Conservation (phyloP, 1,140 invertebrate species). For the Drosophila nikananu region DNA sequence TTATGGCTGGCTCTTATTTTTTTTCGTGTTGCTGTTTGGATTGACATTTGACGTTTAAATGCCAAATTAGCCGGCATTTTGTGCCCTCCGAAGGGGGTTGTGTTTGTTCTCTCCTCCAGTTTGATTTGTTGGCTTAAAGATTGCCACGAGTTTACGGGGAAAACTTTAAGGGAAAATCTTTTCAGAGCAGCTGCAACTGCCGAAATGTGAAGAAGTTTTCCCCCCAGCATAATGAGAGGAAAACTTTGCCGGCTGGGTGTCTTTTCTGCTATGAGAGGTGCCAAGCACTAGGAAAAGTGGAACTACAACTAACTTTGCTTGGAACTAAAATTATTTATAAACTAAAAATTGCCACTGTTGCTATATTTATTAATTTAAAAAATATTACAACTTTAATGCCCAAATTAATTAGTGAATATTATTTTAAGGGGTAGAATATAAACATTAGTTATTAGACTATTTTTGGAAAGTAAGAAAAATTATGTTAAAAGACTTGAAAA, state of each 20-base stretch:
- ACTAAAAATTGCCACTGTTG: background rate
- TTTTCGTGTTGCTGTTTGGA: constrained; percentile 53
- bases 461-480: background rate
- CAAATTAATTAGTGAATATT: background rate
- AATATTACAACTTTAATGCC: background rate
- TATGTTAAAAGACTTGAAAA: background rate
- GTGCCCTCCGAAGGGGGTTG: constrained; percentile 7
- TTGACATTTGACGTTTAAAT: constrained; percentile 82
- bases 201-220: constrained; percentile 44
- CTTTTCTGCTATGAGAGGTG: constrained; percentile 6
- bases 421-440: background rate
- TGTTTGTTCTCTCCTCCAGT: constrained; percentile 18
- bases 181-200: constrained; percentile 48
- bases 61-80: constrained; percentile 77
- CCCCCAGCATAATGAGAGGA: constrained; percentile 60
- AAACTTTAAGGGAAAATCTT: constrained; percentile 28
- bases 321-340: background rate
- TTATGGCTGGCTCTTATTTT: constrained; percentile 19
- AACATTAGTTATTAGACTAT: too few relatives aligned
- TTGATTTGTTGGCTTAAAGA: constrained; percentile 52
- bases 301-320: background rate
- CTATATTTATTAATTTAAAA: background rate
- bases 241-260: constrained; percentile 42
- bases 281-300: constrained; percentile 1
- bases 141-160: constrained; percentile 13